Evolutionary conservation across 1,140 invertebrate species (phyloP).

Genomic region (Ceratina calcarata): DNA sequence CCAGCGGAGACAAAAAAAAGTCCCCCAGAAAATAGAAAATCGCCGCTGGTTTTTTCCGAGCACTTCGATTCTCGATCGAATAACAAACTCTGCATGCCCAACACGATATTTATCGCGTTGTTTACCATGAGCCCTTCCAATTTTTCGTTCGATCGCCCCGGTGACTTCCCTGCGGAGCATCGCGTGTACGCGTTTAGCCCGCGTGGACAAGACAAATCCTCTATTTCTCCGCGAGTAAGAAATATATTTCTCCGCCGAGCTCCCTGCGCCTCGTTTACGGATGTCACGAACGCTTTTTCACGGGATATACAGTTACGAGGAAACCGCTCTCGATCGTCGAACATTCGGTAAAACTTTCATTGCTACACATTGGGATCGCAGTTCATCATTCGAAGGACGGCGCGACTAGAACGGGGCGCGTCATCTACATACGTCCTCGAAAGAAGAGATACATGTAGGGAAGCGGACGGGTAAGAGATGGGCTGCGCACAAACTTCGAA

Average conservation of each 20-base stretch:
- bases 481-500: not conserved
- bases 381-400: constrained; percentile 48
- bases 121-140: constrained; percentile 25
- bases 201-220: not conserved
- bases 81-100: not conserved
- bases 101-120: constrained; percentile 42
- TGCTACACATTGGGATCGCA: constrained; percentile 38
- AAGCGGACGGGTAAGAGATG: no score
- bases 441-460: not conserved
- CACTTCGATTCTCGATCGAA: not conserved
- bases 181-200: not conserved
- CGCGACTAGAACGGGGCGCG: not conserved
- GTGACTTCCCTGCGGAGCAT: no score
- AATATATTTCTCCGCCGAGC: not conserved
- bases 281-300: constrained; percentile 24
- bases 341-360: constrained; percentile 63
- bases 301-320: constrained; percentile 2
- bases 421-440: constrained; percentile 27
- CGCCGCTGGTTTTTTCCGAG: not conserved
- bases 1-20: no score
- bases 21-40: not conserved
- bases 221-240: not conserved
- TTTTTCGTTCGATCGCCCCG: constrained; percentile 4
- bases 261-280: not conserved
- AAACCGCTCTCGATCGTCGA: constrained; percentile 34